These are phyloP conservation scores for Ciconia boyciana DNA, from an alignment of 2,113 vertebrate species.

Conservation along the genomic window DNA sequence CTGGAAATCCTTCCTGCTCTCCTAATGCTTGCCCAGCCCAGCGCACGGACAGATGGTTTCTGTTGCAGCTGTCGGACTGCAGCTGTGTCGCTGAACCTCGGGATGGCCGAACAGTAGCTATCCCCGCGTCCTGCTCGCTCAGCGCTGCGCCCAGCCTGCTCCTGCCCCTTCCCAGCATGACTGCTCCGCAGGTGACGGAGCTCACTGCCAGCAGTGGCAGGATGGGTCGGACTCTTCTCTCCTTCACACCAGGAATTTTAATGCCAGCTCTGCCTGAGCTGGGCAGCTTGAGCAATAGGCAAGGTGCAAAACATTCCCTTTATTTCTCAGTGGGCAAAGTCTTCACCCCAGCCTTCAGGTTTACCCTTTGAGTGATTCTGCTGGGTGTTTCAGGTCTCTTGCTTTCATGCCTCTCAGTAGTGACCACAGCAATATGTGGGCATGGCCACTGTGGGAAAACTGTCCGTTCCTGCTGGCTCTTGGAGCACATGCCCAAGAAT, in stretches of 20 bases:
- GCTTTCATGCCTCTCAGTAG: background rate
- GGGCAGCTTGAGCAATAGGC: accelerated
- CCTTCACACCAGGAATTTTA: background rate
- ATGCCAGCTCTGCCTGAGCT: background rate
- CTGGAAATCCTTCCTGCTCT: background rate
- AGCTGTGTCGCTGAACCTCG: background rate
- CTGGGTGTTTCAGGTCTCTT: background rate
- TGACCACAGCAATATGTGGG: background rate
- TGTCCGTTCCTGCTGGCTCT: background rate
- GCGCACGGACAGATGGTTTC: background rate
- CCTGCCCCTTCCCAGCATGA: background rate
- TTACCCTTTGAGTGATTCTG: background rate
- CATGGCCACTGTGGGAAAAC: background rate
- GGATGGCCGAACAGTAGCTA: background rate
- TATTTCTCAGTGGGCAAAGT: background rate
- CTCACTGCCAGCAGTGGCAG: background rate
- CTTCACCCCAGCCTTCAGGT: background rate
- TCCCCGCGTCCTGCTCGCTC: background rate
- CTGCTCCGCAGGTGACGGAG: accelerated
- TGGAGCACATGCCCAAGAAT: background rate
- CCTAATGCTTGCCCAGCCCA: background rate
- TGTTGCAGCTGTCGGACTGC: background rate
- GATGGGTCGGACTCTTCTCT: background rate
- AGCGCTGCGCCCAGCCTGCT: background rate
- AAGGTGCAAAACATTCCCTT: background rate